Evolutionary conservation across 2,888 invertebrate species (phyloP), one percentile per base, ranked within the genome.

Genomic region (Meloe dianella): DNA sequence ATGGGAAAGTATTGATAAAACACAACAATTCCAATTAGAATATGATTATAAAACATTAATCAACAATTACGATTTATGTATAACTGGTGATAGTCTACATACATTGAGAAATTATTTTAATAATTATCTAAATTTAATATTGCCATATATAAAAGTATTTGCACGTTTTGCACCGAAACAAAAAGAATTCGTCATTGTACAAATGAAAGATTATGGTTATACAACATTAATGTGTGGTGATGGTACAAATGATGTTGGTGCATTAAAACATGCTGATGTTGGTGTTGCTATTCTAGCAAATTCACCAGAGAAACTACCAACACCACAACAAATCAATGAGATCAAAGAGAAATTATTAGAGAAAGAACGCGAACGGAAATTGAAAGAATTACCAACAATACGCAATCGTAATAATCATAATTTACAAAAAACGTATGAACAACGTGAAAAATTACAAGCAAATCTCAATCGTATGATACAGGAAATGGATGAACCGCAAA

Each of bases 211-310:
- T 32, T 85, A 94, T 12, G 99, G 99, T 5, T 95, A 90, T 79
- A 89, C 90, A 4, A 97, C 98, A 0, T 86, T 99, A 2, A 99
- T 99, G 99, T 99, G 99, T 81, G 99, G 99, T 1, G 99, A 99
- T 85, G 99, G 99, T 63, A 99, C 99, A 1, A 99, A 99, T 83
- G 99, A 99, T 85, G 99, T 99, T 12, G 99, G 99, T 20, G 97
- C 97, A 5, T 85, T 99, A 60, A 99, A 99, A 85, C 99, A 99
- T 85, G 97, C 99, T 35, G 93, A 99, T 85, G 97, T 90, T n/a
- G 96, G 96, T 58, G 96, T 97, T 20, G 96, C 97, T 0, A 91
- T 97, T 76, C 84, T 97, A 58, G 91, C 96, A 5, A 93, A 93
- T 82, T 92, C 92, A 0, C 92, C 94, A 0, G 90, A 90, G 78